A percentile compares a stretch with the other conserved stretches of the same genome.
phyloP scores from a whole-genome alignment of 2,113 vertebrate species.

The Nothoprocta perdicaria region DNA sequence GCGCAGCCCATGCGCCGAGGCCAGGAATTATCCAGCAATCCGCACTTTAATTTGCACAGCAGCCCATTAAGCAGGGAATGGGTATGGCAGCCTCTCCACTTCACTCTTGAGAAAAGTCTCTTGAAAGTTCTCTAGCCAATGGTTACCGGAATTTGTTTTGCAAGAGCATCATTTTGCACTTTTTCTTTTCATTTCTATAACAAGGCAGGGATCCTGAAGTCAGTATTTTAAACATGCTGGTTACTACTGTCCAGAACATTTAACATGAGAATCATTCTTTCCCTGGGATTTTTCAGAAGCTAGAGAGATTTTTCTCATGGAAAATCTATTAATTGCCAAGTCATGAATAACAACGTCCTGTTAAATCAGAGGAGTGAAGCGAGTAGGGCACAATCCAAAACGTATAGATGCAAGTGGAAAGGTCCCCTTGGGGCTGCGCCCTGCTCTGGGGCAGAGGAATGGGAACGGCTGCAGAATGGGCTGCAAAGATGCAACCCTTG shows the following conservation, averaged over 20 bases:
- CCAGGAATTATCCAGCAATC: not conserved
- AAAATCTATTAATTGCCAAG: not conserved
- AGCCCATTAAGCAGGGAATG: not conserved
- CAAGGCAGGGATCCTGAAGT: not conserved
- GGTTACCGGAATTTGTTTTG: slow-evolving; percentile 34
- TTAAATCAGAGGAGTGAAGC: not conserved
- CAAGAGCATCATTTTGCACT: not conserved
- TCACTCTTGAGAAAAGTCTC: not conserved
- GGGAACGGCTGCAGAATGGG: too few relatives aligned
- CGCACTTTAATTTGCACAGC: not conserved
- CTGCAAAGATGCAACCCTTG: not conserved
- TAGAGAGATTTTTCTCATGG: not conserved
- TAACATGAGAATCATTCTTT: not conserved
- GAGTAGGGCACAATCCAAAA: not conserved
- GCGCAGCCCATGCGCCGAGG: not conserved
- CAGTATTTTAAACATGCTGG: not conserved
- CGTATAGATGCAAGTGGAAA: not conserved
- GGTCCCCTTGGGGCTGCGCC: not conserved
- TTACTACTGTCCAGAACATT: not conserved
- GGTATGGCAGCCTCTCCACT: not conserved
- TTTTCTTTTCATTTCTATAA: not conserved
- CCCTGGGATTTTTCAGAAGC: not conserved
- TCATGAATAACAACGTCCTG: not conserved
- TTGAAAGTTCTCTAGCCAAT: not conserved
- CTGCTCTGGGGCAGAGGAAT: not conserved